Evolutionary conservation across 2,797 vertebrate genomes (phyloP).

Genomic region (Gallinago nigripennis): DNA sequence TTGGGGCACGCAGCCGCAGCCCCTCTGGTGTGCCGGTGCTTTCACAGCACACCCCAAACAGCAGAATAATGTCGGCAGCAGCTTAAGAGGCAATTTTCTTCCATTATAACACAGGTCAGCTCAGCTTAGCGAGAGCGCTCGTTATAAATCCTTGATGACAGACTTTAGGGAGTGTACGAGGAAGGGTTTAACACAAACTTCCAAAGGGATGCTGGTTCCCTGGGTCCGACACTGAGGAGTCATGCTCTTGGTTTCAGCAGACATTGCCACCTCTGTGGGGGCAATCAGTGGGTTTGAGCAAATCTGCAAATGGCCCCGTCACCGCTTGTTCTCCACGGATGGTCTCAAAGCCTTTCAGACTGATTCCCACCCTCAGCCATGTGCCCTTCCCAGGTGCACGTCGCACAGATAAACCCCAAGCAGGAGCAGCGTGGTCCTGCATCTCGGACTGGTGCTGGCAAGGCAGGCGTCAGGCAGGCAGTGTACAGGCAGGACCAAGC

Average conservation of each 20-base stretch:
- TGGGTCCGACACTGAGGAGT: accelerated
- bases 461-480: neutral
- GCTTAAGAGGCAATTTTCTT: neutral
- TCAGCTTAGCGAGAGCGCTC: neutral
- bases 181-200: neutral
- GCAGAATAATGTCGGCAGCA: neutral
- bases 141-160: neutral
- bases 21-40: neutral
- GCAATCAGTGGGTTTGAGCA: neutral
- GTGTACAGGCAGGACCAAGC: neutral
- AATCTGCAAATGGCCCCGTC: neutral
- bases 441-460: accelerated
- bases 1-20: neutral
- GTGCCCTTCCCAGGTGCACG: neutral
- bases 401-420: neutral
- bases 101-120: neutral
- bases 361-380: neutral
- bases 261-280: neutral
- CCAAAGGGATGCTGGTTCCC: neutral
- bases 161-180: neutral
- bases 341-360: neutral
- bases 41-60: neutral
- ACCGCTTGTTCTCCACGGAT: accelerated
- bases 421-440: neutral
- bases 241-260: neutral